Base-by-base conservation (phyloP, 2,113 vertebrate genomes). In the Carassius auratus region DNA sequence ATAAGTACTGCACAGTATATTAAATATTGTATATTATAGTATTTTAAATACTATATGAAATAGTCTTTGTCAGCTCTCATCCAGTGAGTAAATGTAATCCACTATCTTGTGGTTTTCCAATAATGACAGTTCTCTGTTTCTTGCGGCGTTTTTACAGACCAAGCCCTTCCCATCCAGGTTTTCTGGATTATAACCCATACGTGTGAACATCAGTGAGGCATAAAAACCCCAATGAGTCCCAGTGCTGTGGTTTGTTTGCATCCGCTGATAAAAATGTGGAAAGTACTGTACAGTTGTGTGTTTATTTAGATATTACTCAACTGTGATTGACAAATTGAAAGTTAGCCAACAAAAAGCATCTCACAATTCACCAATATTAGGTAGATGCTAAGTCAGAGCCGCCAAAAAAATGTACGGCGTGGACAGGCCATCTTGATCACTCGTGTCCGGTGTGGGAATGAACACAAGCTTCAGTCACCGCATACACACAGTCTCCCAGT, bases 151-250 rank as follows among this genome's bases (percentile, higher is more conserved):
- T 80, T 61, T 55, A 62, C 76, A 74, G 50, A 80, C 50, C 83
- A 52, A 21, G 12, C 23, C 21, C 42, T 81, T 68, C 45, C 79
- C 76, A 68, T 68, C 57, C 59, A 59, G 66, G 68, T 36, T 68
- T 62, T 73, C 19, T 45, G 52, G 75, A 88, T 75, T 79, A 48
- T 19, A 64, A 79, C 52, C 62, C 79, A 85, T 66, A 88, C 50
- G 83, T 55, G n/a, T 77, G 64, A 12, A 83, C 66, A 68, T 57
- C 84, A 75, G 66, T 7, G 62, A 4, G 55, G 76, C 23, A 57
- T 79, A 81, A 76, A 79, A 48, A 42, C 59, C 42, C 76, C 55
- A 76, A 14, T 36, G 73, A 84, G 30, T 30, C 17, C 50, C 55
- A 17, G 14, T 38, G 45, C 61, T 57, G 75, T 77, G 75, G 75